Evolutionary conservation across 2,113 vertebrate species (phyloP).

Genomic region (Scatophagus argus): DNA sequence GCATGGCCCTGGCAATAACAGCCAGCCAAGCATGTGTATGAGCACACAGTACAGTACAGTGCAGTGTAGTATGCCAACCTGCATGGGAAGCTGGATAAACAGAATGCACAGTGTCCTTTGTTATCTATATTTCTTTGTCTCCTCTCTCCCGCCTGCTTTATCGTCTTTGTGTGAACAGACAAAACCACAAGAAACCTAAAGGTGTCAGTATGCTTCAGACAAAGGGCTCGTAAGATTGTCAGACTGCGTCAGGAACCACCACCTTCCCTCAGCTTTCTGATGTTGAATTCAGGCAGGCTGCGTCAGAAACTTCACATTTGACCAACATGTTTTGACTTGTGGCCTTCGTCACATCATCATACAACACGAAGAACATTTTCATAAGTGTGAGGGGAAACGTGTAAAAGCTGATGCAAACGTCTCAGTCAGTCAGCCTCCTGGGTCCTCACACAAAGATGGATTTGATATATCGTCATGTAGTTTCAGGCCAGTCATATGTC

Average conservation of each 20-base stretch:
- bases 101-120: conserved; percentile 51
- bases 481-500: too few relatives aligned
- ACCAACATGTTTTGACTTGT: not conserved
- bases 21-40: conserved; percentile 77
- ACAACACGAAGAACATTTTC: too few relatives aligned
- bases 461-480: too few relatives aligned
- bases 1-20: conserved; percentile 69
- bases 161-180: conserved; percentile 55
- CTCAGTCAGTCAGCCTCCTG: too few relatives aligned
- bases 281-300: too few relatives aligned
- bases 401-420: too few relatives aligned
- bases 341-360: not conserved
- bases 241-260: not conserved
- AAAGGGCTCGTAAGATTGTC: not conserved
- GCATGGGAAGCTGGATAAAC: conserved; percentile 73
- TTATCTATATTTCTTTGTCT: conserved; percentile 41
- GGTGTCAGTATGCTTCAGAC: conserved; percentile 42
- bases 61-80: conserved; percentile 48
- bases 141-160: conserved; percentile 57
- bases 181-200: conserved; percentile 1
- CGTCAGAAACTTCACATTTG: too few relatives aligned
- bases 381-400: too few relatives aligned
- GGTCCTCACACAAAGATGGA: too few relatives aligned
- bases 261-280: not conserved
- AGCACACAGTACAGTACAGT: conserved; percentile 32